Percentiles rank a stretch among this genome's conserved stretches.
Conservation (phyloP, 1,140 invertebrate species). For the Diorhabda carinulata region DNA sequence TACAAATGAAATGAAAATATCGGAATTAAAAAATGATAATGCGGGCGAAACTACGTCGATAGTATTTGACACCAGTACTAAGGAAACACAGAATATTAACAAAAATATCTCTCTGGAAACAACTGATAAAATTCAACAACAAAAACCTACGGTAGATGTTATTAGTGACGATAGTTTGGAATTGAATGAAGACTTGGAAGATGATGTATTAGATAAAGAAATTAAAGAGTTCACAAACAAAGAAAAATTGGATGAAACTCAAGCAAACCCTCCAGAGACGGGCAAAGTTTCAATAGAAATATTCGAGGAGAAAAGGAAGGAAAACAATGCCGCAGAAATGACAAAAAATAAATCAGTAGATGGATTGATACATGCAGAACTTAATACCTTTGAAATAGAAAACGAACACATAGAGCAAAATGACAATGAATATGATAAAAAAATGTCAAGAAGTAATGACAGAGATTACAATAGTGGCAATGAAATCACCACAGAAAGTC, state of each 20-base stretch:
- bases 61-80: neutral
- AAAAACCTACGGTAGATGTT: constrained; percentile 4
- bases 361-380: too few species aligned
- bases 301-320: too few species aligned
- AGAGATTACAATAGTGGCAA: neutral
- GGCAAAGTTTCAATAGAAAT: too few species aligned
- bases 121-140: constrained; percentile 1
- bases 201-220: neutral
- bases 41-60: neutral
- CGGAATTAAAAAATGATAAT: constrained; percentile 9
- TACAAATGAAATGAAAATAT: neutral
- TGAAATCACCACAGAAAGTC: neutral
- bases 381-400: too few species aligned
- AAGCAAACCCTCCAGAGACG: too few species aligned
- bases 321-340: too few species aligned
- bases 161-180: constrained; percentile 6
- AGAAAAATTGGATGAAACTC: neutral
- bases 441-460: too few species aligned
- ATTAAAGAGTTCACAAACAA: neutral
- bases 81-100: neutral
- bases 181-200: constrained; percentile 4
- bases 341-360: too few species aligned
- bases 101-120: neutral
- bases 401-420: too few species aligned
- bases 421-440: too few species aligned